Evolutionary conservation across 2,797 vertebrate genomes (phyloP), one percentile per base, ranked within the genome.

Genomic region (Helarctos malayanus): DNA sequence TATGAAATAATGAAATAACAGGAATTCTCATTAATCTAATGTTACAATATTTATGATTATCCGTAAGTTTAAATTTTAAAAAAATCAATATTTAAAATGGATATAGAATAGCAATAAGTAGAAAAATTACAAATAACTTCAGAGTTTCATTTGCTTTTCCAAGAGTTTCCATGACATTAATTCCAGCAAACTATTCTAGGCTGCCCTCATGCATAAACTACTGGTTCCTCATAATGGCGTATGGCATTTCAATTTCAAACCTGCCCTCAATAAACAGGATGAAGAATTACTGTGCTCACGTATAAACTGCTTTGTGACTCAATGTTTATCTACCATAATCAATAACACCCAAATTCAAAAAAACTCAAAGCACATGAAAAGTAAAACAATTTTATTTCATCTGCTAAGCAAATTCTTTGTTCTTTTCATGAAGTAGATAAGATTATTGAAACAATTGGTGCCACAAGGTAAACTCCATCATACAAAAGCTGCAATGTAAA

Each of bases 231-330:
- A 89, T 95, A 97, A 95, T 69, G 47, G 54, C 32, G 0, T 41
- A 52, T 38, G 95, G 76, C 92, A 95, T 94, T 98, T 97, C 94
- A 79, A 88, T 97, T 98, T 98, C 94, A 96, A 97, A 92, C 27
- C 49, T 94, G 32, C 97, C 85, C 56, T 90, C 73, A 82, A 63
- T 87, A 95, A 98, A 89, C 38, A 95, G 87, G 59, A 65, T 96
- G 97, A 97, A 96, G 82, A 96, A 98, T 97, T n/a, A 73, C 96
- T 93, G 45, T 41, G 41, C 83, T 89, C 16, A 65, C 57, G 65
- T 88, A 78, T 91, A 97, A 97, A 95, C 82, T 61, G 45, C 96
- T 96, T 96, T 95, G 65, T 94, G 92, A 91, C 91, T 76, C 45
- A 92, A 32, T 91, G 56, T 97, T 98, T 93, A 94, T 97, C 80